Conservation (phyloP, 2,888 invertebrate species). For the Phyllotreta cruciferae region DNA sequence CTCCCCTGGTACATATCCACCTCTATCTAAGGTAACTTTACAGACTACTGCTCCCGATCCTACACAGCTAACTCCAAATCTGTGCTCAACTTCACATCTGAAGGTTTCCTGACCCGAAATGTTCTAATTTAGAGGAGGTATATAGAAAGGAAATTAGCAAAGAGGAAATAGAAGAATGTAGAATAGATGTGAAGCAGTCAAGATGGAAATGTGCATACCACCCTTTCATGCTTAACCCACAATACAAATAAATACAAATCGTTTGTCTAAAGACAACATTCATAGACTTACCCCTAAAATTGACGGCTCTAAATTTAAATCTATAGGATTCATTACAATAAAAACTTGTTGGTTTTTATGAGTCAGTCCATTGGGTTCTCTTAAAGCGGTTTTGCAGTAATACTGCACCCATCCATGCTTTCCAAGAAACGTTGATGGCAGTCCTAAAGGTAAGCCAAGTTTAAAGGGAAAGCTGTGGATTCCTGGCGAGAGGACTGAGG, state of each 20-base stretch:
- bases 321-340: constrained; percentile 95
- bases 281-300: constrained; percentile 78
- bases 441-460: constrained; percentile 84
- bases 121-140: constrained; percentile 53
- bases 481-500: constrained; percentile 86
- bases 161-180: constrained; percentile 33
- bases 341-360: constrained; percentile 98
- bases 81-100: constrained; percentile 90
- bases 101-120: constrained; percentile 77
- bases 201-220: constrained; percentile 12
- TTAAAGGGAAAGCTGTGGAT: constrained; percentile 96
- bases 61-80: constrained; percentile 86
- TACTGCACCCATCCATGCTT: constrained; percentile 96
- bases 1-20: constrained; percentile 95
- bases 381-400: constrained; percentile 87
- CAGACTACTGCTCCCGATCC: constrained; percentile 88
- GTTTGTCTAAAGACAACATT: background rate
- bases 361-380: constrained; percentile 87
- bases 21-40: constrained; percentile 85
- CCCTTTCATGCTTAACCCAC: constrained; percentile 15
- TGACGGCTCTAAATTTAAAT: constrained; percentile 88
- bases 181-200: constrained; percentile 22
- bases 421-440: constrained; percentile 92
- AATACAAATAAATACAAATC: background rate
- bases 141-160: constrained; percentile 40